Evolutionary conservation across 2,797 vertebrate species (phyloP).

Genomic region (Loriculus beryllinus): DNA sequence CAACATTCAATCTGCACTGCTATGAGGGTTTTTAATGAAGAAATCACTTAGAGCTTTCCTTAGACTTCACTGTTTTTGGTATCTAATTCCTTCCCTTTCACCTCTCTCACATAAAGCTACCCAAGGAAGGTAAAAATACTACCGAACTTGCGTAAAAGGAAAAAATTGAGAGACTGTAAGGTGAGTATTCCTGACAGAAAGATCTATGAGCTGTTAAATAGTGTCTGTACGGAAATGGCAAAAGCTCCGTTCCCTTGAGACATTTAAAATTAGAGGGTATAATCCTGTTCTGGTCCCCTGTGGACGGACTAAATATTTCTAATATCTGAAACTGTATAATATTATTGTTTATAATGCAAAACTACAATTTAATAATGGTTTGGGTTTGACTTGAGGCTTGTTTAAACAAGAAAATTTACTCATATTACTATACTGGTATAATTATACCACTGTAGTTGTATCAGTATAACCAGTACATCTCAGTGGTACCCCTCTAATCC

Average conservation of each 20-base stretch:
- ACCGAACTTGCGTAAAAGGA: conserved; percentile 55
- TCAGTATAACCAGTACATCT: not conserved
- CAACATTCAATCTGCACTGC: conserved; percentile 2
- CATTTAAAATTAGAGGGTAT: conserved; percentile 36
- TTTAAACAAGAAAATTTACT: not conserved
- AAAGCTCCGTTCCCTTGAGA: not conserved
- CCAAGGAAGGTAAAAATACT: conserved; percentile 64
- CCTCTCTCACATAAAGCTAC: conserved; percentile 63
- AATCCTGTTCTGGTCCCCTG: not conserved
- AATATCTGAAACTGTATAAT: not conserved
- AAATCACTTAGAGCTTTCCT: conserved; percentile 46
- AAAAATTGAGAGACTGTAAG: conserved; percentile 5
- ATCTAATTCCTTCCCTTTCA: conserved; percentile 61
- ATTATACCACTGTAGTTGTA: not conserved
- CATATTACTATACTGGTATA: not conserved
- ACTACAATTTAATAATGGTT: not conserved
- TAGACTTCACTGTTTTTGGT: conserved; percentile 52
- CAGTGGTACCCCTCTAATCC: not conserved
- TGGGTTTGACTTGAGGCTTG: not conserved
- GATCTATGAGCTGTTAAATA: conserved; percentile 22
- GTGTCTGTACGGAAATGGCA: conserved; percentile 16
- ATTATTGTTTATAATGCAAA: not conserved
- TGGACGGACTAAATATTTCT: conserved; percentile 12
- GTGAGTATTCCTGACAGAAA: conserved; percentile 39
- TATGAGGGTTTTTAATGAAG: not conserved